A percentile compares a stretch with the other conserved stretches of the same genome.
These are phyloP conservation scores for Arctocebus calabarensis DNA, from an alignment of 2,797 vertebrate genomes.

Conservation along the genomic window DNA sequence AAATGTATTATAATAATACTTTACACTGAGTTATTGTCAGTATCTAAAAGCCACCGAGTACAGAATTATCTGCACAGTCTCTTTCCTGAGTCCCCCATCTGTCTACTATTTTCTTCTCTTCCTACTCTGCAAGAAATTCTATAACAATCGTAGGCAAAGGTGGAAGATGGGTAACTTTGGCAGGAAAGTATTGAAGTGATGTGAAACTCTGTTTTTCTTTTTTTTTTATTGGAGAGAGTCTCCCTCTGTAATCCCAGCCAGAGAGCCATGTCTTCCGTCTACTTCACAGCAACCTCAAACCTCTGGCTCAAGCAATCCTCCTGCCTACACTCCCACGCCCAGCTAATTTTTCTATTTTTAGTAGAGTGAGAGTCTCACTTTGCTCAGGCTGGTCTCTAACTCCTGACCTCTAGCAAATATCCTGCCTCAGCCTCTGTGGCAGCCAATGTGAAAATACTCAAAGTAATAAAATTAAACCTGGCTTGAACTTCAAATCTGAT, in stretches of 20 bases:
- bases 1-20: background rate
- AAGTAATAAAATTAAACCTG: conserved; percentile 13
- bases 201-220: background rate
- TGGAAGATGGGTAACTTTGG: background rate
- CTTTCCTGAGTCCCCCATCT: background rate
- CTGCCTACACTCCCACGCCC: too few relatives aligned
- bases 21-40: conserved; percentile 5
- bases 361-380: too few relatives aligned
- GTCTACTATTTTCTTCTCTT: conserved; percentile 19
- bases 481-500: background rate
- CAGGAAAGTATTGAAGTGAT: background rate
- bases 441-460: background rate
- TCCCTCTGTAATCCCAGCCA: too few relatives aligned
- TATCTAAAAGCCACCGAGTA: background rate
- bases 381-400: too few relatives aligned
- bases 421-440: too few relatives aligned
- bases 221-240: too few relatives aligned
- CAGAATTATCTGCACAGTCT: background rate
- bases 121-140: background rate
- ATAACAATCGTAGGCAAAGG: background rate
- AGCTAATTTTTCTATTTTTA: too few relatives aligned
- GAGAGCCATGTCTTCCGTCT: too few relatives aligned
- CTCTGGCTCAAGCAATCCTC: too few relatives aligned
- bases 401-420: too few relatives aligned
- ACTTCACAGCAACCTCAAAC: too few relatives aligned